Percentiles rank a stretch among this genome's conserved stretches.
Conservation (phyloP, 2,888 invertebrate genomes). For the Cenopis cana region DNA sequence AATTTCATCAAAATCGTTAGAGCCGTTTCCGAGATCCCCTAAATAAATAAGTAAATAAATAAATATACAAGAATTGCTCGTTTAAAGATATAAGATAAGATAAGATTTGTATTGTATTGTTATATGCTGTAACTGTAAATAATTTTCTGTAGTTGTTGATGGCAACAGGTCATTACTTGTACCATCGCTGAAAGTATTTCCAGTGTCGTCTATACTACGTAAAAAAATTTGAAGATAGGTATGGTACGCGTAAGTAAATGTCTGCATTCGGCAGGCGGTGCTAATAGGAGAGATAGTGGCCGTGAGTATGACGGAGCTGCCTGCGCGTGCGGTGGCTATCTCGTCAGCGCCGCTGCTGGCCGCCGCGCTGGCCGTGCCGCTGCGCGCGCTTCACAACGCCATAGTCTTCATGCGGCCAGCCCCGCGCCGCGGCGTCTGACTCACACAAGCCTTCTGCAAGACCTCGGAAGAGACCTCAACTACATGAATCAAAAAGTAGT, state of each 20-base stretch:
- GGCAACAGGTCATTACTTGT: too few relatives aligned
- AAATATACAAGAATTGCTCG: too few relatives aligned
- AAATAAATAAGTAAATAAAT: too few relatives aligned
- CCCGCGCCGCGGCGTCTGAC: conserved; percentile 46
- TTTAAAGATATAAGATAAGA: too few relatives aligned
- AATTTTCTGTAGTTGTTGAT: too few relatives aligned
- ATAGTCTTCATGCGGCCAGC: conserved; percentile 55
- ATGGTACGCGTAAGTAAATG: background rate
- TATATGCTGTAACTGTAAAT: too few relatives aligned
- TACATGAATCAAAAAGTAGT: background rate
- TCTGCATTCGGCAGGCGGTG: conserved; percentile 53
- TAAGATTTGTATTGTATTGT: too few relatives aligned
- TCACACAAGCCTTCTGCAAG: background rate
- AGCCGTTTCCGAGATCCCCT: too few relatives aligned
- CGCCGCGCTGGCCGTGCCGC: conserved; percentile 59
- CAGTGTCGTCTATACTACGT: too few relatives aligned
- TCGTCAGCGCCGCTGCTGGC: conserved; percentile 59
- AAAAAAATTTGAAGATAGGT: too few relatives aligned
- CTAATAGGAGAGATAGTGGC: conserved; percentile 57
- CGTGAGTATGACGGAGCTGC: conserved; percentile 60
- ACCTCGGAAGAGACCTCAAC: background rate
- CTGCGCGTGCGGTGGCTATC: conserved; percentile 52
- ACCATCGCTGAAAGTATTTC: too few relatives aligned
- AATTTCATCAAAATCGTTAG: too few relatives aligned
- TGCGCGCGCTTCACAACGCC: conserved; percentile 65